phyloP scores from a whole-genome alignment of 2,797 vertebrate genomes.

The Crocidura indochinensis region DNA sequence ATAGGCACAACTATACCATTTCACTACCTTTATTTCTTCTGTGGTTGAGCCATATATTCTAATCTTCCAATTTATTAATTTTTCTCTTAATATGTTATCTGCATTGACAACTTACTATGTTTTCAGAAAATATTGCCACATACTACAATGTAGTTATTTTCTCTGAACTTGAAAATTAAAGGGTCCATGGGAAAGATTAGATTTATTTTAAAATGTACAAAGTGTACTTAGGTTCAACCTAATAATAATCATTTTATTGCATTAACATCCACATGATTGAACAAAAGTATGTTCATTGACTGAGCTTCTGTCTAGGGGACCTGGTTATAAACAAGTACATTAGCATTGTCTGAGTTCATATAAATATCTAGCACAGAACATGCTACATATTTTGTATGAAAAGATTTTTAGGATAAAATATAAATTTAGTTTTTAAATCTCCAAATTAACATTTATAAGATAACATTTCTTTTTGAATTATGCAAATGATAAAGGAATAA shows the following conservation, averaged over 20 bases:
- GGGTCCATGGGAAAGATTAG: neutral
- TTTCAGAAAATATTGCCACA: slow-evolving; percentile 45
- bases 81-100: slow-evolving; percentile 17
- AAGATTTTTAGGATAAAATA: neutral
- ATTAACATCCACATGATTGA: neutral
- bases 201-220: slow-evolving; percentile 7
- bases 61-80: neutral
- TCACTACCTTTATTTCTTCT: neutral
- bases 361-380: slow-evolving; percentile 5
- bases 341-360: neutral
- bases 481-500: no score
- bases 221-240: slow-evolving; percentile 45
- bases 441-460: slow-evolving; percentile 18
- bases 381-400: neutral
- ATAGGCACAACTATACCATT: neutral
- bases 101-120: neutral
- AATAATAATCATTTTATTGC: slow-evolving; percentile 18
- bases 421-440: slow-evolving; percentile 11
- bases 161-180: neutral
- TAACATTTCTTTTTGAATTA: neutral
- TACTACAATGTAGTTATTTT: no score
- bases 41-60: slow-evolving; percentile 19
- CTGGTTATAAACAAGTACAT: neutral
- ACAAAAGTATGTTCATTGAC: neutral
- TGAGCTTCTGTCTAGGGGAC: neutral